Base-by-base conservation (phyloP, 2,113 vertebrate genomes). In the Pedetes capensis region DNA sequence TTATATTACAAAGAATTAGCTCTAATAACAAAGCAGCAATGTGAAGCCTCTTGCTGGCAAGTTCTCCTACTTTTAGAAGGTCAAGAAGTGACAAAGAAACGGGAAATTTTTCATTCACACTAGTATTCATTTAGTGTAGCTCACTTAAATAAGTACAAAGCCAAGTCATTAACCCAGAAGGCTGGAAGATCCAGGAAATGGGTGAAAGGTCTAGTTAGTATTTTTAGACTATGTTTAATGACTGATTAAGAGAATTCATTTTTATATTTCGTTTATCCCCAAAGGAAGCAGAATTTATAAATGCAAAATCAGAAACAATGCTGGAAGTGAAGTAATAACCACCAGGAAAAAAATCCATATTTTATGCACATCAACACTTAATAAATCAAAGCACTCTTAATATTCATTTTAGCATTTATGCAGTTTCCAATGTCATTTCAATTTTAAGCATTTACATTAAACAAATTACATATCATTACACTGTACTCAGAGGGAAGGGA, bases 361-460 rank as follows among this genome's bases (percentile, higher is more conserved):
- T 86, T 94, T 72, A 97, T 59, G 75, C 34, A 93, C 29, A 93
- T 84, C 69, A 74, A 93, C 76, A 93, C 69, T 93, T 96, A 93
- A 85, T 96, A 90, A 96, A 96, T 97, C 93, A 96, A 95, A 94
- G 18, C 49, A 87, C n/a, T 87, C 86, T 93, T 94, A 94, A 92
- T 93, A 95, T 74, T 94, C 86, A 89, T 80, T 90, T 94, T 91
- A 81, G 61, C 68, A 94, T 88, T 95, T 95, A 93, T 75, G 81
- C 76, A 74, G 47, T 96, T 96, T 88, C 80, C 63, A 94, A 44
- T 85, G 93, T 95, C 22, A 89, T 93, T 91, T 97, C 89, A 91
- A 96, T 96, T 95, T 94, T 93, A 89, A 93, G 89, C 84, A 95
- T 96, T 97, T 96, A 97, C 85, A 92, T 95, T 90, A 93, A 96